Conservation (phyloP, 2,888 invertebrate genomes). For the Lobophora halterata region DNA sequence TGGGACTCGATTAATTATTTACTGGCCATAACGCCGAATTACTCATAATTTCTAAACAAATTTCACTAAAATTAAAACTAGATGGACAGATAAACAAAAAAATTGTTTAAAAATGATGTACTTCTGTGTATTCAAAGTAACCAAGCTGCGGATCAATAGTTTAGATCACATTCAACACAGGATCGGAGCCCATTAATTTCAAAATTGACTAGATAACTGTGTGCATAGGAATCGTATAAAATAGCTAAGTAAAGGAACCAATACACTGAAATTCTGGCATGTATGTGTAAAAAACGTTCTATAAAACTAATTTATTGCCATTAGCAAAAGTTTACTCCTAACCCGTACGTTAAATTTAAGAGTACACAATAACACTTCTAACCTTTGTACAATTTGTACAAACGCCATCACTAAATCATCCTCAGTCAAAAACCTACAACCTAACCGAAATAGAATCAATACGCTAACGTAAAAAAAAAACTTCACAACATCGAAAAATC, state of each 20-base stretch:
- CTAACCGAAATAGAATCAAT: slow-evolving; percentile 44
- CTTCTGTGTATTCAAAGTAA: slow-evolving; percentile 63
- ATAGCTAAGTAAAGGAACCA: slow-evolving; percentile 78
- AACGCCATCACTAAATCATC: slow-evolving; percentile 59
- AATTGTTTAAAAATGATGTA: slow-evolving; percentile 55
- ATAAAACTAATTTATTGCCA: slow-evolving; percentile 67
- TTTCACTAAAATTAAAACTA: slow-evolving; percentile 69
- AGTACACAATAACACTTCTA: slow-evolving; percentile 69
- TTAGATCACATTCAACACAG: slow-evolving; percentile 58
- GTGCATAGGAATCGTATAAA: slow-evolving; percentile 78
- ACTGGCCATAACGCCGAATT: slow-evolving; percentile 66
- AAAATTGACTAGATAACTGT: slow-evolving; percentile 80
- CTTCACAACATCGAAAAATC: slow-evolving; percentile 51
- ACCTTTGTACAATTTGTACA: slow-evolving; percentile 76
- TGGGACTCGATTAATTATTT: slow-evolving; percentile 46
- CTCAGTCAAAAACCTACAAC: slow-evolving; percentile 62
- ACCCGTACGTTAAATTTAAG: slow-evolving; percentile 74
- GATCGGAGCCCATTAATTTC: slow-evolving; percentile 74
- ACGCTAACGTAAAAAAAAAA: slow-evolving; percentile 39
- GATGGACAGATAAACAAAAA: slow-evolving; percentile 65
- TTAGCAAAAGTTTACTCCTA: slow-evolving; percentile 66
- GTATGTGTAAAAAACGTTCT: slow-evolving; percentile 64
- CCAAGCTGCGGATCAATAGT: slow-evolving; percentile 59
- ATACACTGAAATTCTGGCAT: slow-evolving; percentile 74
- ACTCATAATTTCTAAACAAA: slow-evolving; percentile 52